Evolutionary conservation across 2,888 invertebrate genomes (phyloP), one percentile per base, ranked within the genome.

Genomic region (Nomada fucata): DNA sequence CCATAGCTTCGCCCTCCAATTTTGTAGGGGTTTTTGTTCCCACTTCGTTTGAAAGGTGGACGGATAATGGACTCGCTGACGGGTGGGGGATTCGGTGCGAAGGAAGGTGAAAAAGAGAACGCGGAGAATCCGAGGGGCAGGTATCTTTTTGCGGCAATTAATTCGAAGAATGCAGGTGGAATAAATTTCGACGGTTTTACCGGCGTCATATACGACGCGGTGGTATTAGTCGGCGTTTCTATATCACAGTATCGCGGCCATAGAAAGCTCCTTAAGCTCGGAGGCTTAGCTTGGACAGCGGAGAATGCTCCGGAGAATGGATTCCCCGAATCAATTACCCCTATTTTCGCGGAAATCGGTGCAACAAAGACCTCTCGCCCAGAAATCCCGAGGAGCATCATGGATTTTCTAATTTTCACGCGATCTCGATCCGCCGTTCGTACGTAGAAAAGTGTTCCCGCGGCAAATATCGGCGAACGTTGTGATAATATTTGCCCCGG

Each of bases 401-500:
- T 36, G 20, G 15, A 5, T 23, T 26, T 29, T 15, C 50, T 9
- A 70, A 50, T 13, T 15, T 47, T 5, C 20, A 18, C 26, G 9
- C 26, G 7, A 23, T 3, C n/a, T 36, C 47, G 2, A 13, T 59
- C 23, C 20, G 23, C 11, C 52, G 13, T 36, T 55, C 4, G n/a
- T 18, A 0, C 20, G 2, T 50, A 2, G 10, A 64, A 50, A 50
- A 42, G 4, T 7, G 36, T 36, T 36, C 7, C 18, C 9, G 4
- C 18, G 9, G 23, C 36, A 52, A 29, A 7, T 29, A 67, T 78
- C 42, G 11, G 2, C 5, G 47, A 71, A 67, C 10, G 67, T 13
- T 57, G 47, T 67, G 61, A 61, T 71, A 77, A 72, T 69, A 79
- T 81, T 74, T 73, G 44, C 23, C 3, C 55, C 36, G 36, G 7